Evolutionary conservation across 1,140 invertebrate species (phyloP).

Genomic region (Listronotus bonariensis): DNA sequence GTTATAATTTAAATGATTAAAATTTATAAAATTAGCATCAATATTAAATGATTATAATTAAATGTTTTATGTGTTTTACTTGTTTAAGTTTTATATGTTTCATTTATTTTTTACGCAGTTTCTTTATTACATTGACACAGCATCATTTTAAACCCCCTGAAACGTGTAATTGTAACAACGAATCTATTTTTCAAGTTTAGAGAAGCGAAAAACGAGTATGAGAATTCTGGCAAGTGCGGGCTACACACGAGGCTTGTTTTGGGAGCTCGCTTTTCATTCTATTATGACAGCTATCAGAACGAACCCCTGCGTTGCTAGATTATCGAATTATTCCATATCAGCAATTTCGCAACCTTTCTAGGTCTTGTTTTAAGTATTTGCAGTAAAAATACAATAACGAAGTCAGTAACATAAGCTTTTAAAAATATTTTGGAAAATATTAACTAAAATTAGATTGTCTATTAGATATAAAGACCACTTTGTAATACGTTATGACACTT

Average conservation of each 20-base stretch:
- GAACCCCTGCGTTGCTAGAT: constrained; percentile 9
- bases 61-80: no score
- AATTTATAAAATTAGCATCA: no score
- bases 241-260: neutral
- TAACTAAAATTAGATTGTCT: no score
- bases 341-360: neutral
- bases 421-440: no score
- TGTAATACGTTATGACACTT: no score
- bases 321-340: constrained; percentile 18
- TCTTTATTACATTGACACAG: neutral
- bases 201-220: constrained; percentile 9
- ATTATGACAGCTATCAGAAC: constrained; percentile 5
- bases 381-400: neutral
- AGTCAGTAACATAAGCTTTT: no score
- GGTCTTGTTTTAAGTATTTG: neutral
- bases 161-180: constrained; percentile 9
- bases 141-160: neutral
- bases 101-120: neutral
- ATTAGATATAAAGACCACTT: no score
- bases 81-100: no score
- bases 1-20: no score
- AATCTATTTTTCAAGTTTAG: constrained; percentile 2
- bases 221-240: constrained; percentile 22
- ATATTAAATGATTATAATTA: no score
- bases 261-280: no score